phyloP scores from a whole-genome alignment of 2,797 vertebrate genomes.

The Clarias pachynema region DNA sequence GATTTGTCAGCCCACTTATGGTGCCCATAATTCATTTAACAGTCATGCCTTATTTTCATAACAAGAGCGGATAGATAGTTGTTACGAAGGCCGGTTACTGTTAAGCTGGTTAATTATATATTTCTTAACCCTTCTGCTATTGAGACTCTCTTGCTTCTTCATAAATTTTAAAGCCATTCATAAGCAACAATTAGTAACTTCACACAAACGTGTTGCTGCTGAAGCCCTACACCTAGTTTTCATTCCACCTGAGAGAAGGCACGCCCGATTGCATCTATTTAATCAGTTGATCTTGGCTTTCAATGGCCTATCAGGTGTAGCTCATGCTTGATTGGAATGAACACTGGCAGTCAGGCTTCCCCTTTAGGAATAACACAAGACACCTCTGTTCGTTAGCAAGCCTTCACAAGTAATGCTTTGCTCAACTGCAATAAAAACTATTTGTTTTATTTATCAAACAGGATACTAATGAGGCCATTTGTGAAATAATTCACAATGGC shows the following conservation, averaged over 20 bases:
- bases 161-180: neutral
- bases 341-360: neutral
- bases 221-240: neutral
- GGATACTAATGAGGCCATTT: neutral
- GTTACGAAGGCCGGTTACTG: neutral
- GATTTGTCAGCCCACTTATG: neutral
- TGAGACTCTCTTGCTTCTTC: neutral
- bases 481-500: neutral
- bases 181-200: neutral
- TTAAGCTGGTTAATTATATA: neutral
- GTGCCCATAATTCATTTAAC: neutral
- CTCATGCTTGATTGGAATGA: neutral
- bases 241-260: neutral
- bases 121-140: neutral
- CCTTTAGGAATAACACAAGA: neutral
- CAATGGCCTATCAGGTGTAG: neutral
- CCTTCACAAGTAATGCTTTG: neutral
- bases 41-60: neutral
- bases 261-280: neutral
- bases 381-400: neutral
- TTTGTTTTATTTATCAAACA: neutral
- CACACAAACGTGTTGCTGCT: neutral
- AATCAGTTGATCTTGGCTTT: neutral
- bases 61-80: neutral
- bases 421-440: neutral